These are phyloP conservation scores for Chydorus sphaericus DNA, from an alignment of 2,888 invertebrate genomes.

Conservation along the genomic window DNA sequence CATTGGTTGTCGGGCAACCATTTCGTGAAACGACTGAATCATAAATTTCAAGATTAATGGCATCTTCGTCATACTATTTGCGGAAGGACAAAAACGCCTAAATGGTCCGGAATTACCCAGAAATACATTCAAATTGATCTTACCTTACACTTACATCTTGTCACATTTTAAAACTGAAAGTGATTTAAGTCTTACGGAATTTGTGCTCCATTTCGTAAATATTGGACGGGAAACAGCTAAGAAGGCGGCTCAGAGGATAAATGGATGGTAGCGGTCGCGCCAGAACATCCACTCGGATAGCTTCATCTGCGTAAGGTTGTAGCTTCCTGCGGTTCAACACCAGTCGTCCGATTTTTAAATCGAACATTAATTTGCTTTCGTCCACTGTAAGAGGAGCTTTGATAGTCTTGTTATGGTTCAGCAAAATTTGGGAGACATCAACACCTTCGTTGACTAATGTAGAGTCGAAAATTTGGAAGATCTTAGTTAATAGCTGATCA, in stretches of 20 bases:
- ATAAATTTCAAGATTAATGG: too few relatives aligned
- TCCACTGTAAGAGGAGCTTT: conserved; percentile 18
- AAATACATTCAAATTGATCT: too few relatives aligned
- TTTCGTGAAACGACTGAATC: too few relatives aligned
- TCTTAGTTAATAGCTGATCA: not conserved
- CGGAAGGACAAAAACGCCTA: too few relatives aligned
- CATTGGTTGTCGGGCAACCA: too few relatives aligned
- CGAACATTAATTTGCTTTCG: conserved; percentile 37
- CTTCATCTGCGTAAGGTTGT: conserved; percentile 33
- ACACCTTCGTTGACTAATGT: not conserved
- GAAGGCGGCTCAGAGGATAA: conserved; percentile 54
- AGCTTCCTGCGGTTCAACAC: conserved; percentile 40
- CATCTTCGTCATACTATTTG: too few relatives aligned
- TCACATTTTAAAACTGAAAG: not conserved
- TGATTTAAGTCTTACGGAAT: conserved; percentile 48
- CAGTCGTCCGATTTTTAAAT: conserved; percentile 47
- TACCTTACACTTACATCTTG: too few relatives aligned
- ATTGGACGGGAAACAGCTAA: conserved; percentile 46
- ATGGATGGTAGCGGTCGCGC: conserved; percentile 49
- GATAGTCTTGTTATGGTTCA: not conserved
- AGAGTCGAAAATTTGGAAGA: not conserved
- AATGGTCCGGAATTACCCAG: too few relatives aligned
- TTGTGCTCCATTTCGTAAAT: conserved; percentile 45
- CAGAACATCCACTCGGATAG: conserved; percentile 35
- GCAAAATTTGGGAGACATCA: not conserved